Conservation (phyloP, 1,140 invertebrate genomes). For the Trachymyrmex cornetzi region DNA sequence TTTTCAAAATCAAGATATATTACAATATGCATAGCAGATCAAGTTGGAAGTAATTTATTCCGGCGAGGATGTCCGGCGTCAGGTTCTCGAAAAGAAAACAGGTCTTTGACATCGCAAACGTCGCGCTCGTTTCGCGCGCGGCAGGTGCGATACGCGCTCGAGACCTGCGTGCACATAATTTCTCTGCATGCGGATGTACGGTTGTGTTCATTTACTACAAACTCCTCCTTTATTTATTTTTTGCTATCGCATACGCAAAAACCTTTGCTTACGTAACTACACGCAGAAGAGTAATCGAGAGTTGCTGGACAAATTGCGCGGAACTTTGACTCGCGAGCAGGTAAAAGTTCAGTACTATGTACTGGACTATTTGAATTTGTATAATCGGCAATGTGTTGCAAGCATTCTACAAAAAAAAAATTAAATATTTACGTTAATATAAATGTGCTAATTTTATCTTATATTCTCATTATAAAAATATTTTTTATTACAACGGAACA, state of each 20-base stretch:
- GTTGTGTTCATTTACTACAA: conserved; percentile 32
- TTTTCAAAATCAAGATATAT: conserved; percentile 29
- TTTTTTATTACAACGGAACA: neutral
- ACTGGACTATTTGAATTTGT: conserved; percentile 12
- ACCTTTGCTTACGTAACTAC: conserved; percentile 54
- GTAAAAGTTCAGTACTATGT: conserved; percentile 16
- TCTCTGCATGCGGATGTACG: conserved; percentile 45
- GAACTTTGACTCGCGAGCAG: conserved; percentile 1
- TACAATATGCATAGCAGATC: neutral
- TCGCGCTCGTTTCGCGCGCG: conserved; percentile 59
- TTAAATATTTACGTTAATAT: neutral
- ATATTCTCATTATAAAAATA: neutral
- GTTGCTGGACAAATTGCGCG: conserved; percentile 44
- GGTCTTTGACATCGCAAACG: conserved; percentile 47
- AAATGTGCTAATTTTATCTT: neutral
- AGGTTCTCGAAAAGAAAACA: conserved; percentile 46
- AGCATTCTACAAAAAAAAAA: neutral
- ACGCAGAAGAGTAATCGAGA: conserved; percentile 44
- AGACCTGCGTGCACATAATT: conserved; percentile 71
- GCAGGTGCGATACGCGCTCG: conserved; percentile 66
- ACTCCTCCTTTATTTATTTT: conserved; percentile 54
- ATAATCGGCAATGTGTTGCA: conserved; percentile 2
- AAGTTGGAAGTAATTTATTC: conserved; percentile 14
- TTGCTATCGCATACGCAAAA: conserved; percentile 30
- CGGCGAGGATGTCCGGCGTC: conserved; percentile 39